Evolutionary conservation across 2,113 vertebrate genomes (phyloP), one percentile per base, ranked within the genome.

Genomic region (Pleuronectes platessa): DNA sequence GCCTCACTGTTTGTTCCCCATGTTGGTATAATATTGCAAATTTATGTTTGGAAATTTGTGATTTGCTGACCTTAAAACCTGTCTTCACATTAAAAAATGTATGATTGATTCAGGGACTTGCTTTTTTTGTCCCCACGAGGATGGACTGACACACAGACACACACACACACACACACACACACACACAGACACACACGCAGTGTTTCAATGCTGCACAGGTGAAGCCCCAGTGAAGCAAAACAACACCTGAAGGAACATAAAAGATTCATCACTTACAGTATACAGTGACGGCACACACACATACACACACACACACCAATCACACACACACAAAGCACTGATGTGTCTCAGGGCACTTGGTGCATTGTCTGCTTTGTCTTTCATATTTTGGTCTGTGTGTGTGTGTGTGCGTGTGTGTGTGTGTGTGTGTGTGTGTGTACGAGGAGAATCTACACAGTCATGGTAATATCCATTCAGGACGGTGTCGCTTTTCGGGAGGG

Each of bases 391-490:
- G 26, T 59, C 53, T 18, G 63, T 3, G 26, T 27, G 26, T 4
- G 26, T 60, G 61, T 18, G 63, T 18, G 49, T 20, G 17, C 20
- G 49, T 13, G 61, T 4, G 23, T 60, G 61, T 18, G 60, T 17
- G 17, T 20, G 6, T 51, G 49, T 13, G 61, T 4, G 61, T 20
- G 64, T 11, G 61, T 4, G 5, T 11, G 26, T 37, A 75, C 35
- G 63, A 67, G 67, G 23, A 85, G 76, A 82, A 74, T 81, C 77
- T 74, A 87, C 84, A 81, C 74, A 86, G 89, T 91, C 79, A 84
- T 68, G 81, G 78, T 75, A 71, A 90, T 88, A 90, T 87, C 83
- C 84, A 86, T 87, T 90, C 88, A 90, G 89, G 84, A 83, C 92
- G 91, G 91, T 91, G 89, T 90, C 85, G 78, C 87, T 93, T 92